Conservation (phyloP, 1,140 invertebrate genomes). For the Drosophila trapezifrons region DNA sequence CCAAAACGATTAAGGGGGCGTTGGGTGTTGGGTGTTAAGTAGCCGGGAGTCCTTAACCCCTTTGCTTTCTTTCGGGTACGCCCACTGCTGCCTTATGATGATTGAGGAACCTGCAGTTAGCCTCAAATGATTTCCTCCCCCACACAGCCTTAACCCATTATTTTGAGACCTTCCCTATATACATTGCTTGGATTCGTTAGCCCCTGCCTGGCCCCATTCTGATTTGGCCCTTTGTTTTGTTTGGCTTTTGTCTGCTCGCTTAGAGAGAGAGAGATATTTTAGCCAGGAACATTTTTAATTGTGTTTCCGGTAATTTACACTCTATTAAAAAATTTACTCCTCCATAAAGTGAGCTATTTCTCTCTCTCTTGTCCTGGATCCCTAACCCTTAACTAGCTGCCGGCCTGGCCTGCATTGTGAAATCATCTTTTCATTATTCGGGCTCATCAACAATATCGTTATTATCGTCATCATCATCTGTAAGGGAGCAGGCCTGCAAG, state of each 20-base stretch:
- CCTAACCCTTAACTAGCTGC: slow-evolving; percentile 15
- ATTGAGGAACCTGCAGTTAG: slow-evolving; percentile 45
- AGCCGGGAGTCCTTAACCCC: slow-evolving; percentile 29
- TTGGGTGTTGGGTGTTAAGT: slow-evolving; percentile 39
- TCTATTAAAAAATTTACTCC: slow-evolving; percentile 75
- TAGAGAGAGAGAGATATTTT: slow-evolving; percentile 15
- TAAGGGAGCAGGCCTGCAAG: slow-evolving; percentile 10
- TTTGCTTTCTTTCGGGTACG: slow-evolving; percentile 1
- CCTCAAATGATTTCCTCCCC: slow-evolving; percentile 37
- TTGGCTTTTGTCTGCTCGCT: slow-evolving; percentile 24
- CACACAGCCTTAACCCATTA: slow-evolving; percentile 21
- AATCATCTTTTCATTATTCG: slow-evolving; percentile 26
- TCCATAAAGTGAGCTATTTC: slow-evolving; percentile 7
- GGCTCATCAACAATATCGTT: slow-evolving; percentile 30
- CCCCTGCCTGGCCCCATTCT: slow-evolving; percentile 7
- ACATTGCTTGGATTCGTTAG: not conserved
- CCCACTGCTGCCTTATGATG: slow-evolving; percentile 13
- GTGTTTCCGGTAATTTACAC: slow-evolving; percentile 77
- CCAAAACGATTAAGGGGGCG: slow-evolving; percentile 41
- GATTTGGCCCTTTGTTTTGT: slow-evolving; percentile 38
- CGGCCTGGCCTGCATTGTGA: not conserved
- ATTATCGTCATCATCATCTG: slow-evolving; percentile 9
- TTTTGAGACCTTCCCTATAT: slow-evolving; percentile 5
- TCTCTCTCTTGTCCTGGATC: not conserved
- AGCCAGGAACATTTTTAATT: slow-evolving; percentile 66